These are phyloP conservation scores for Taxidea taxus DNA, from an alignment of 2,113 vertebrate genomes.

Conservation along the genomic window DNA sequence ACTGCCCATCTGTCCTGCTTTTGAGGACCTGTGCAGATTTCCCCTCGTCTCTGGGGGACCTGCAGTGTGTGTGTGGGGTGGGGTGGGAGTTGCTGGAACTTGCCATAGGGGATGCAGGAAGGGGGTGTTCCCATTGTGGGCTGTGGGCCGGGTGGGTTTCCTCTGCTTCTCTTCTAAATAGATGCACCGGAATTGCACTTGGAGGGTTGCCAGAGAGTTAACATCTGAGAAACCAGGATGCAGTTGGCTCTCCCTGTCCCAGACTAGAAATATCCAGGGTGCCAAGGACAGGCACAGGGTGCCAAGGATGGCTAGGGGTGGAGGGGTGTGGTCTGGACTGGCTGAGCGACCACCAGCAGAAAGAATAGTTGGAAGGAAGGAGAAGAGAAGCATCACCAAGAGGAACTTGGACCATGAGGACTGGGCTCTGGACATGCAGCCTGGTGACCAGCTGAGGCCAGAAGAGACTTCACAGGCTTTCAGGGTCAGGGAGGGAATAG, in stretches of 20 bases:
- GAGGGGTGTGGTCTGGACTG: neutral
- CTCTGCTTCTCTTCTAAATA: slow-evolving; percentile 30
- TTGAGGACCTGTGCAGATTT: neutral
- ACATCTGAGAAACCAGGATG: neutral
- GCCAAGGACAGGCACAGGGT: neutral
- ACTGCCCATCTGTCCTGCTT: neutral
- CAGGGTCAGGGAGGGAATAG: neutral
- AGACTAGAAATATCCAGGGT: neutral
- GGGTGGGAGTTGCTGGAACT: neutral
- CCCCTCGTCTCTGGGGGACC: neutral
- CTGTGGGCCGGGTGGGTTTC: neutral
- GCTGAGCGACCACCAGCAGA: neutral
- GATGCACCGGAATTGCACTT: neutral
- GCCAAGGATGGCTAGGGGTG: neutral
- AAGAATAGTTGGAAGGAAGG: neutral
- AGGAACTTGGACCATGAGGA: neutral
- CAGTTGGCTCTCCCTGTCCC: neutral
- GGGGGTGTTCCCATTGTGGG: neutral
- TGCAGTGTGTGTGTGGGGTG: too few relatives aligned
- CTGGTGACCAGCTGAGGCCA: neutral
- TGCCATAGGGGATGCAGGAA: neutral
- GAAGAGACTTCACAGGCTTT: neutral
- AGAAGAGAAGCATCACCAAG: neutral
- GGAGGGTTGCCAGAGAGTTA: neutral
- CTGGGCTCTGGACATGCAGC: neutral